Percentiles rank a stretch among this genome's conserved stretches.
Conservation (phyloP, 2,113 vertebrate species). For the Trematocara unimaculatum region DNA sequence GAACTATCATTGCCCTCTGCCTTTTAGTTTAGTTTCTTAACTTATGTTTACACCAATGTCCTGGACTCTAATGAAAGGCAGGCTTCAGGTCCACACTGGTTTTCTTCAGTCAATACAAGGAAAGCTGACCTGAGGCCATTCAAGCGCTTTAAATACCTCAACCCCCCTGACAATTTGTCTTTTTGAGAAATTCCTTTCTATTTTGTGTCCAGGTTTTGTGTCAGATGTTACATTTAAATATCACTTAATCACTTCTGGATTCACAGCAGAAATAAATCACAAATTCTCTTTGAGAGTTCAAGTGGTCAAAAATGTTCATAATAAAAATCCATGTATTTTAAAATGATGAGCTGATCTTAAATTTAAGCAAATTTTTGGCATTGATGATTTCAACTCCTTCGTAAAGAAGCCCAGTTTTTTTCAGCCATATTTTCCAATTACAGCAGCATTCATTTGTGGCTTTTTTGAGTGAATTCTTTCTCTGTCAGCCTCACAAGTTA, state of each 20-base stretch:
- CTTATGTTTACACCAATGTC: conserved; percentile 29
- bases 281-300: not conserved
- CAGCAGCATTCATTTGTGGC: not conserved
- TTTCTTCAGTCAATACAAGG: conserved; percentile 5
- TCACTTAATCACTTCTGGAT: not conserved
- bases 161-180: not conserved
- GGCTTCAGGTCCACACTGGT: not conserved
- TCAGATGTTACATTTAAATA: not conserved
- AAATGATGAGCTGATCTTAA: not conserved
- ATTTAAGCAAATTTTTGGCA: not conserved
- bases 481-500: too few relatives aligned
- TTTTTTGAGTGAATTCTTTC: not conserved
- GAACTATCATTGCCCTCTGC: conserved; percentile 7
- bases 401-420: not conserved
- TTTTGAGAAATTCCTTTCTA: not conserved
- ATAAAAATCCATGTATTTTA: not conserved
- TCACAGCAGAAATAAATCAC: fast-evolving
- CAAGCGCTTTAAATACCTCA: not conserved
- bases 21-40: conserved; percentile 20
- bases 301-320: not conserved
- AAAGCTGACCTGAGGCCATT: not conserved
- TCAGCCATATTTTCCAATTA: not conserved
- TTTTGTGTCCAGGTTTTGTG: not conserved
- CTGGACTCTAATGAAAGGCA: conserved; percentile 30
- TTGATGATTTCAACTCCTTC: not conserved